Evolutionary conservation across 1,140 invertebrate genomes (phyloP).

Genomic region (Platorchestia sp.): DNA sequence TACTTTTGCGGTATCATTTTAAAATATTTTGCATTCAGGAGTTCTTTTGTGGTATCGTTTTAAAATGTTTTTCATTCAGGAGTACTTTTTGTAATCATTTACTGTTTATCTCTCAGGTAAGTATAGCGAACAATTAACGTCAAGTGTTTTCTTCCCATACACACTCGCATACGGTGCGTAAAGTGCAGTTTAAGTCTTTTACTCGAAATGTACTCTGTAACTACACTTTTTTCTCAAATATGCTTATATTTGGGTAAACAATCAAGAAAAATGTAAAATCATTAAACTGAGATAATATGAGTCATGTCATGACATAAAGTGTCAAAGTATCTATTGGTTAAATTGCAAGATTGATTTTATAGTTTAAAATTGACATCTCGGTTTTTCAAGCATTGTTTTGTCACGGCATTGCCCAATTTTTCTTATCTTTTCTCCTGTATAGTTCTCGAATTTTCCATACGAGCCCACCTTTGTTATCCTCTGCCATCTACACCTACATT

Average conservation of each 20-base stretch:
- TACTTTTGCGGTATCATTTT: too few species aligned
- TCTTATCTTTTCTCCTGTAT: not conserved
- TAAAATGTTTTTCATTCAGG: too few species aligned
- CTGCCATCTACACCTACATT: not conserved
- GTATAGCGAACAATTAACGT: not conserved
- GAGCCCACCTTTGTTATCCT: not conserved
- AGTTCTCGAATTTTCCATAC: not conserved
- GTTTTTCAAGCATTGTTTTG: not conserved
- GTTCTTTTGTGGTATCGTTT: too few species aligned
- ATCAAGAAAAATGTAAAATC: not conserved
- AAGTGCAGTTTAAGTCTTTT: too few species aligned
- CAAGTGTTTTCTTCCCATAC: not conserved
- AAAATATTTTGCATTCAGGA: too few species aligned
- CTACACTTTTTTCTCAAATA: not conserved
- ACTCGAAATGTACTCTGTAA: too few species aligned
- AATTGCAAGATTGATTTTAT: not conserved
- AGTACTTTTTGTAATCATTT: not conserved
- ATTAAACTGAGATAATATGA: not conserved
- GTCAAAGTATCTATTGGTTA: not conserved
- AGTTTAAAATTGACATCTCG: not conserved
- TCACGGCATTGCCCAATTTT: not conserved
- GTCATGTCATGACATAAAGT: not conserved
- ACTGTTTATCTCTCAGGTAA: too few species aligned
- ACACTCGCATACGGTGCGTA: too few species aligned
- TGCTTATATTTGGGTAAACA: not conserved